Evolutionary conservation across 1,140 invertebrate genomes (phyloP).

Genomic region (Oppia nitens): DNA sequence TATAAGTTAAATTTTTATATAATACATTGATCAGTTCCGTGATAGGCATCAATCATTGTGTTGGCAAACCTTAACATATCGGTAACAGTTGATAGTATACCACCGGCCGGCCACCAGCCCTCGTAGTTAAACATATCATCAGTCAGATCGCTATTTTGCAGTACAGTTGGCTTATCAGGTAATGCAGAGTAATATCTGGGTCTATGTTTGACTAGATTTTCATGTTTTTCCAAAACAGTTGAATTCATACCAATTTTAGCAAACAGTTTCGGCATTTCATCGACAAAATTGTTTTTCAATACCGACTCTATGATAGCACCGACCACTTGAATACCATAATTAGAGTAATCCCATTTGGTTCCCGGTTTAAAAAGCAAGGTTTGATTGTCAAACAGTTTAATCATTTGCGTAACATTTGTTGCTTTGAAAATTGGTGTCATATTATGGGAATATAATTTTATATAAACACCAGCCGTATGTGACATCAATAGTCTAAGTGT

Average conservation of each 20-base stretch:
- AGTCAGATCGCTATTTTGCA: background rate
- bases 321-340: constrained; percentile 1
- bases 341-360: constrained; percentile 7
- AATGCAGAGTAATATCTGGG: background rate
- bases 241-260: background rate
- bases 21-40: too few species aligned
- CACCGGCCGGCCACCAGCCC: background rate
- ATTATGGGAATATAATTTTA: too few species aligned
- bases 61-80: too few species aligned
- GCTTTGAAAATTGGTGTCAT: background rate
- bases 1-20: background rate
- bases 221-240: background rate
- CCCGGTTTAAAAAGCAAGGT: constrained; percentile 4
- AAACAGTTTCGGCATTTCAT: background rate
- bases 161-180: background rate
- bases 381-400: background rate
- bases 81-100: too few species aligned
- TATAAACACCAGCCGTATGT: background rate
- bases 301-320: constrained; percentile 8
- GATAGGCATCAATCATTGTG: too few species aligned
- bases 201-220: background rate
- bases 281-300: background rate
- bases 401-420: background rate
- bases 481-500: background rate
- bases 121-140: background rate